A percentile compares a stretch with the other conserved stretches of the same genome.
Evolutionary conservation across 2,888 invertebrate genomes (phyloP).

Genomic region (Drosophila maculinotata): DNA sequence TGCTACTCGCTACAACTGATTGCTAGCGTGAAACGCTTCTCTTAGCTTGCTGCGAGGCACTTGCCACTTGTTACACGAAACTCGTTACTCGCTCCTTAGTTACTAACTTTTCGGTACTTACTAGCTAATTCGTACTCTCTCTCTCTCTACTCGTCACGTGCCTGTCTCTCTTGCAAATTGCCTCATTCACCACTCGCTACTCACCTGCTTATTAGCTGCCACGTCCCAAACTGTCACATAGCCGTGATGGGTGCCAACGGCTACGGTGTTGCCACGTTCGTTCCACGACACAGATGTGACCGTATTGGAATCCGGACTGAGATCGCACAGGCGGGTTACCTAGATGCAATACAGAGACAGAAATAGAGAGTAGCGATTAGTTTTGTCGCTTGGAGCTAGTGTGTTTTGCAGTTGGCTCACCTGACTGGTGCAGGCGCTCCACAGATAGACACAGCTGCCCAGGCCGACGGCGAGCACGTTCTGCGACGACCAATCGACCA

Average conservation of each 20-base stretch:
- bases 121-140: not conserved
- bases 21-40: no score
- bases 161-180: no score
- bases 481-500: constrained; percentile 99
- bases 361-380: not conserved
- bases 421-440: constrained; percentile 99
- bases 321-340: constrained; percentile 97
- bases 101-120: not conserved
- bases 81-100: not conserved
- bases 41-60: not conserved
- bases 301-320: constrained; percentile 96
- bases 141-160: no score
- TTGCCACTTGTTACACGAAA: constrained; percentile 31
- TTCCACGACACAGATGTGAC: constrained; percentile 99
- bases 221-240: constrained; percentile 99
- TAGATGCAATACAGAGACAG: constrained; percentile 63
- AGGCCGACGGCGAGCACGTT: constrained; percentile 99
- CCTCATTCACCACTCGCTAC: constrained; percentile 18
- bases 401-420: constrained; percentile 83
- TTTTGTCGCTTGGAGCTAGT: no score
- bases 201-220: constrained; percentile 93
- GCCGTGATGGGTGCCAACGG: constrained; percentile 99
- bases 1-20: not conserved
- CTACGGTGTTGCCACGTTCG: constrained; percentile 97
- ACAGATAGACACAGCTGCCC: constrained; percentile 98